These are phyloP conservation scores for Enteromius viviparus DNA, from an alignment of 2,797 vertebrate species.

Conservation along the genomic window DNA sequence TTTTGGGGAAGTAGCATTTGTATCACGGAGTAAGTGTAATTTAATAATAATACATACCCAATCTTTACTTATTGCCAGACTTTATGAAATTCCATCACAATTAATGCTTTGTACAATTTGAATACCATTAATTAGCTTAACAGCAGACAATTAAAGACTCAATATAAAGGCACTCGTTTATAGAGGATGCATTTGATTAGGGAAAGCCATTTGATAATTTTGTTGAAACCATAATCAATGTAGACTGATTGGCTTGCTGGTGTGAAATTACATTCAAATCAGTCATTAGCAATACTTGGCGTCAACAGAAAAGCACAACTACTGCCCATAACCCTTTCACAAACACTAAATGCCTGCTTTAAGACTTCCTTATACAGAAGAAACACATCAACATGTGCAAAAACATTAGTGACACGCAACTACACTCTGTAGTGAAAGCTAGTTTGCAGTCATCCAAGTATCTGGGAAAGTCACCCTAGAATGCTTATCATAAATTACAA, in stretches of 20 bases:
- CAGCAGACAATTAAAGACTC: conserved; percentile 37
- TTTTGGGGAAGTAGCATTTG: conserved; percentile 3
- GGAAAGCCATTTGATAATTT: conserved; percentile 22
- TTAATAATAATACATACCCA: conserved; percentile 22
- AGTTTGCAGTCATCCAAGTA: conserved; percentile 49
- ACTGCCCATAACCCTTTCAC: conserved; percentile 14
- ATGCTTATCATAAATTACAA: conserved; percentile 46
- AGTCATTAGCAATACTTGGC: background rate
- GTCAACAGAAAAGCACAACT: background rate
- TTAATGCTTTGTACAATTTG: conserved; percentile 31
- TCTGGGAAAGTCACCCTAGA: conserved; percentile 30
- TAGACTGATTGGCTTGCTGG: conserved; percentile 50
- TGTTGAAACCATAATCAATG: conserved; percentile 16
- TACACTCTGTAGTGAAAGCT: conserved; percentile 34
- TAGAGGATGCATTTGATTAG: conserved; percentile 44
- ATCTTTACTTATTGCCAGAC: conserved; percentile 56
- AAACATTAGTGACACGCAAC: conserved; percentile 44
- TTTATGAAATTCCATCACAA: conserved; percentile 37
- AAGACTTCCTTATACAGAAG: conserved; percentile 14
- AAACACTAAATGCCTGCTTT: conserved; percentile 29
- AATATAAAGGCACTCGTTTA: conserved; percentile 58
- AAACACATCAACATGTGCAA: conserved; percentile 41
- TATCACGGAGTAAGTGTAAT: background rate
- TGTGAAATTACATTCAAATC: conserved; percentile 51
- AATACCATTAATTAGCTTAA: conserved; percentile 32